These are phyloP conservation scores for Rhingia rostrata DNA, from an alignment of 2,888 invertebrate species.

Conservation along the genomic window DNA sequence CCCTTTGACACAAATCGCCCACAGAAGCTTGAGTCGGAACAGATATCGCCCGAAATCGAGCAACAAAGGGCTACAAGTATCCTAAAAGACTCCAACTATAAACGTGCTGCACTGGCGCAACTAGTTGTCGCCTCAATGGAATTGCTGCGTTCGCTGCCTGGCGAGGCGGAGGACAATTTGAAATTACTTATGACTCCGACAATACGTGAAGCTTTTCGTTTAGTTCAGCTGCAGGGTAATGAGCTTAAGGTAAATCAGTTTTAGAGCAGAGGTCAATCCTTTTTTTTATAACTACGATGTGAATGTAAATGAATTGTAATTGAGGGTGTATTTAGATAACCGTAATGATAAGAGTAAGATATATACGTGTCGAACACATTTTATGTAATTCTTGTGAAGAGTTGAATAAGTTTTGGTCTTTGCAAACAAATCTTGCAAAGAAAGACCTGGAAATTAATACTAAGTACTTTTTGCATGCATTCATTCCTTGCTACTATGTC, in stretches of 20 bases:
- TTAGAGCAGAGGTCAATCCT: conserved; percentile 76
- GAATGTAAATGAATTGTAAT: conserved; percentile 12
- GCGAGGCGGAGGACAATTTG: conserved; percentile 85
- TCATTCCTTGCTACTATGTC: background rate
- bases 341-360: conserved; percentile 46
- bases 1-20: conserved; percentile 83
- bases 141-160: conserved; percentile 87
- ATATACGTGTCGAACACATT: conserved; percentile 67
- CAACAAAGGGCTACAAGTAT: conserved; percentile 92
- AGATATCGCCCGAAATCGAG: conserved; percentile 92
- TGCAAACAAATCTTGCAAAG: background rate
- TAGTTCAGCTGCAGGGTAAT: conserved; percentile 83
- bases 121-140: conserved; percentile 93
- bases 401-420: conserved; percentile 27
- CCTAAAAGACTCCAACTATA: conserved; percentile 94
- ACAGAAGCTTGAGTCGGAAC: conserved; percentile 84
- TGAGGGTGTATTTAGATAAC: background rate
- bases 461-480: background rate
- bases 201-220: conserved; percentile 82
- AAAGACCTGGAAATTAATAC: background rate
- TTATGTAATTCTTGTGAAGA: conserved; percentile 44
- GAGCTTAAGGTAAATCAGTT: conserved; percentile 83
- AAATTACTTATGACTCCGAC: conserved; percentile 83
- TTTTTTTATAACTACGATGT: conserved; percentile 17
- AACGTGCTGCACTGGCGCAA: conserved; percentile 92